Evolutionary conservation across 1,140 invertebrate species (phyloP).

Genomic region (Tribolium castaneum): DNA sequence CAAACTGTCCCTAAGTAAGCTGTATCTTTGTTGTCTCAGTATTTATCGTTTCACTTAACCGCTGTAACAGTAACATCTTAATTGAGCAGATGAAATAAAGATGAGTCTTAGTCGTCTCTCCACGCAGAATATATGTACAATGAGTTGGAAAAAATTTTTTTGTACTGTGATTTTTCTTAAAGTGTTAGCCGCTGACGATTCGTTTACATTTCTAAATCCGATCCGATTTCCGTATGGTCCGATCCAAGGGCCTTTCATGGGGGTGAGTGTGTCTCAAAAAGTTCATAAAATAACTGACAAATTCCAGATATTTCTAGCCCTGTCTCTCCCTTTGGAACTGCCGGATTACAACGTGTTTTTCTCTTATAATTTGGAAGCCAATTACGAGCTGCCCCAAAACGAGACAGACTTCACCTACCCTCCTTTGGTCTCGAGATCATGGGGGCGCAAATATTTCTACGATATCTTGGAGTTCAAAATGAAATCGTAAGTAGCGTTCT

Average conservation of each 20-base stretch:
- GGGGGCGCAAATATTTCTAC: slow-evolving; percentile 54
- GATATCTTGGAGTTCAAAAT: slow-evolving; percentile 57
- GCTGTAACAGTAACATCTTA: slow-evolving; percentile 33
- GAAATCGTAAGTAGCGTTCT: slow-evolving; percentile 52
- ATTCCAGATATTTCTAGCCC: slow-evolving; percentile 71
- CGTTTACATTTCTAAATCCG: slow-evolving; percentile 45
- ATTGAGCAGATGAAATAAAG: slow-evolving; percentile 31
- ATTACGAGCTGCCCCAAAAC: slow-evolving; percentile 67
- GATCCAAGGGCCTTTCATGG: slow-evolving; percentile 48
- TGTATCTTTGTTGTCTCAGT: not conserved
- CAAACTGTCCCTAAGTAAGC: not conserved
- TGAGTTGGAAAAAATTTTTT: slow-evolving; percentile 17
- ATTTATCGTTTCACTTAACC: slow-evolving; percentile 15
- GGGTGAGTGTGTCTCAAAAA: not conserved
- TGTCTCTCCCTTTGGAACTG: slow-evolving; percentile 78
- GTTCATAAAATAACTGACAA: too few species aligned
- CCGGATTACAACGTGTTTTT: slow-evolving; percentile 77
- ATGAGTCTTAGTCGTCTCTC: slow-evolving; percentile 1
- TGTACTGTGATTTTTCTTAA: not conserved
- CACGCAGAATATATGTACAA: slow-evolving; percentile 6
- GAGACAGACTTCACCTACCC: slow-evolving; percentile 57
- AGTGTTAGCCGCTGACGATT: not conserved
- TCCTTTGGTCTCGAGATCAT: slow-evolving; percentile 51
- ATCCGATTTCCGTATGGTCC: slow-evolving; percentile 47
- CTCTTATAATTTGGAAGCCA: slow-evolving; percentile 82